phyloP scores from a whole-genome alignment of 2,113 vertebrate genomes.

The Chrysochloris asiatica region DNA sequence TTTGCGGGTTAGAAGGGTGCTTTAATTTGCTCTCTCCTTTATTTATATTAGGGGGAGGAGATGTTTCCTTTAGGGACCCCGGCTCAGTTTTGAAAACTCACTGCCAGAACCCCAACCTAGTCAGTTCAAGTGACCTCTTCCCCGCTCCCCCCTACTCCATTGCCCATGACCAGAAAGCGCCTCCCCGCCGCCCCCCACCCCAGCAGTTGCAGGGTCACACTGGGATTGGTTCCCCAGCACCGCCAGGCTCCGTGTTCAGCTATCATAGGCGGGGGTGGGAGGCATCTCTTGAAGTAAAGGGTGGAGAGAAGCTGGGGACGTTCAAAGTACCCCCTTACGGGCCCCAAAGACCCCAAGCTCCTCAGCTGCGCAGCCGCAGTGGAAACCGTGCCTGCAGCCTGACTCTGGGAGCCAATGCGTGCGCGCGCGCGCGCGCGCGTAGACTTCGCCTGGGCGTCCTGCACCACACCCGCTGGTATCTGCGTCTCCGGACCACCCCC shows the following conservation, averaged over 20 bases:
- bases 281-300: neutral
- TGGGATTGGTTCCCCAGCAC: neutral
- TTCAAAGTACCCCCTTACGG: neutral
- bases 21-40: neutral
- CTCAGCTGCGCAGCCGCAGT: constrained; percentile 62
- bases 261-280: neutral
- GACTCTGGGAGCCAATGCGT: neutral
- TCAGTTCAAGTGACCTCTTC: neutral
- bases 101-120: neutral
- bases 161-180: neutral
- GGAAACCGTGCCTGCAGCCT: neutral
- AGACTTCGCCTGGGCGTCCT: neutral
- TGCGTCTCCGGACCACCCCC: too few relatives aligned
- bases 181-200: neutral
- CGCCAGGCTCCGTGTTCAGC: neutral
- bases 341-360: neutral
- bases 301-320: neutral
- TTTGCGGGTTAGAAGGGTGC: neutral
- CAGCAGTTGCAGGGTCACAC: neutral
- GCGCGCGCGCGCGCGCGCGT: neutral
- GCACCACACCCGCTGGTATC: neutral
- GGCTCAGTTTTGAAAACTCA: constrained; percentile 10
- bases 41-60: neutral
- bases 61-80: neutral
- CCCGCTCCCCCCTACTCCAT: too few relatives aligned